Percentiles rank a stretch among this genome's conserved stretches.
Conservation (phyloP, 2,113 vertebrate species). For the Formicarius rufipectus region DNA sequence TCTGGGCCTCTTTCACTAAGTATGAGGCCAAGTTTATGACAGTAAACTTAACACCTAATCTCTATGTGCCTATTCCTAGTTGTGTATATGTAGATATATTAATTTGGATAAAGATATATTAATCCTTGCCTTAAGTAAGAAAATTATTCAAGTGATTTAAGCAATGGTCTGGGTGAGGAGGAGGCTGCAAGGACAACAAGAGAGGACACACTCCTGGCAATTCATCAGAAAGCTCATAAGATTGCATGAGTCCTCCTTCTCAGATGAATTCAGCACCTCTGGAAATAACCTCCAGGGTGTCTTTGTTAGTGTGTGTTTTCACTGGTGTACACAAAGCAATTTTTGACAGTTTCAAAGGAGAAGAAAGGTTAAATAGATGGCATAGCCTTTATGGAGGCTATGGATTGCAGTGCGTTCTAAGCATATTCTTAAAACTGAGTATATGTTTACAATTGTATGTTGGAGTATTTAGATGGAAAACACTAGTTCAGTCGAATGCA, state of each 20-base stretch:
- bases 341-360: background rate
- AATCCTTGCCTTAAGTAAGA: slow-evolving; percentile 22
- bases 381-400: background rate
- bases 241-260: background rate
- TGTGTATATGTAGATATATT: background rate
- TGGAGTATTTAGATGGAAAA: background rate
- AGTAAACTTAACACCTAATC: background rate
- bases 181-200: slow-evolving; percentile 5
- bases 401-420: background rate
- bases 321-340: background rate
- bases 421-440: background rate
- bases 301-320: background rate
- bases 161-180: background rate
- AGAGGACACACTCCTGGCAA: background rate
- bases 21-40: background rate
- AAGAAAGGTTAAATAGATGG: background rate
- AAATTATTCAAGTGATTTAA: slow-evolving; percentile 19
- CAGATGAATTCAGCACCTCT: background rate
- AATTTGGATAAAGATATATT: background rate
- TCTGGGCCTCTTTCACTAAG: background rate
- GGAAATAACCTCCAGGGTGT: background rate
- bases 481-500: background rate
- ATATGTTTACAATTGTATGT: background rate
- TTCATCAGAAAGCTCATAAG: background rate
- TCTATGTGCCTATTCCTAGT: background rate